Evolutionary conservation across 1,140 invertebrate genomes (phyloP), one percentile per base, ranked within the genome.

Genomic region (Zaprionus camerounensis): DNA sequence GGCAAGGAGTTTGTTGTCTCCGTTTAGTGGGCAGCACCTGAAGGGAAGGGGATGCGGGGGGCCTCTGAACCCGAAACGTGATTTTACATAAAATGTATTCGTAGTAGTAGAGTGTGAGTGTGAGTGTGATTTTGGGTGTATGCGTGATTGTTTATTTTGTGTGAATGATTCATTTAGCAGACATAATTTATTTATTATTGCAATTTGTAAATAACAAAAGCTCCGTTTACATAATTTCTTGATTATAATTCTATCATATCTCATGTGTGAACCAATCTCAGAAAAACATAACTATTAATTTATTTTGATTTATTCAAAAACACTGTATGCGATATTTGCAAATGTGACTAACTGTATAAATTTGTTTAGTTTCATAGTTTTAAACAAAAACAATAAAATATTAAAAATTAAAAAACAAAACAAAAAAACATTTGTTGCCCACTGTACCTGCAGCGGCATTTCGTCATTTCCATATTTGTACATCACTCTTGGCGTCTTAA

Each of bases 1-100:
- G 91, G 91, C 86, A 92, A 92, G 71, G 91, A 92, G 71, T 81
- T 92, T 34, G 72, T 92, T 28, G 82, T 92, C 62, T 92, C 91
- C 36, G 66, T 79, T 65, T 92, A 92, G 36, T 71, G 34, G 44
- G 62, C 75, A 12, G 13, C 15, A 34, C 31, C 31, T 5, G 12
- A 22, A 31, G 22, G 44, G 31, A 5, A 53, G n/a, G 65, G 56
- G 15, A 34, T 34, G 55, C 24, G 41, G 24, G 41, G 46, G 57
- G 70, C 41, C 53, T 62, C 58, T 62, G 34, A 49, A 44, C 57
- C 68, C 71, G 56, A 78, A 88, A 81, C 84, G 84, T 88, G 84
- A 88, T 88, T 88, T 90, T 88, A 88, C 85, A 88, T 82, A 28
- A 90, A 90, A 82, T 90, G 85, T 90, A 90, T 90, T 90, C 79